These are phyloP conservation scores for Octopus bimaculoides DNA, from an alignment of 1,140 invertebrate species.

Conservation along the genomic window DNA sequence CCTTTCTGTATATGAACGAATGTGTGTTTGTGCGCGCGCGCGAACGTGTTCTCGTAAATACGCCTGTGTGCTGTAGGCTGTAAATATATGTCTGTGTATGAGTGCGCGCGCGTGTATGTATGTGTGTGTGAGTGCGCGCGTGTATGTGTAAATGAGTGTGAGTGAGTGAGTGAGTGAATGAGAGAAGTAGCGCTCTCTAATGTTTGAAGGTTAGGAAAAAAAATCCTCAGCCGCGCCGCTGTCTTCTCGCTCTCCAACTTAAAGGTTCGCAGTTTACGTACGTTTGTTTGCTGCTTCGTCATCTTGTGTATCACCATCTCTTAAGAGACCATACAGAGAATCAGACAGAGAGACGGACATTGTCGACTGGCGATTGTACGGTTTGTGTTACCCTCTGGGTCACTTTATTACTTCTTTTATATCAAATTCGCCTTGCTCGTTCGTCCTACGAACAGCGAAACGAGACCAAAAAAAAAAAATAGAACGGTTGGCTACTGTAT, in stretches of 20 bases:
- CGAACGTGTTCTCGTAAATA: too few species aligned
- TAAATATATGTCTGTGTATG: too few species aligned
- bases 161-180: too few species aligned
- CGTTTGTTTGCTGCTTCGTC: background rate
- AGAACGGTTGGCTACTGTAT: background rate
- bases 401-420: background rate
- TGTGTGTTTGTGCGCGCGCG: too few species aligned
- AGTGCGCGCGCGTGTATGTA: too few species aligned
- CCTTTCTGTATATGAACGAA: too few species aligned
- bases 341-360: too few species aligned
- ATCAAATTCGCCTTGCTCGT: background rate
- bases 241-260: background rate
- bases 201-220: conserved; percentile 3
- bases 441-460: background rate
- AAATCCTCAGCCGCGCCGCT: background rate
- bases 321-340: too few species aligned
- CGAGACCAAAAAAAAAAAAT: background rate
- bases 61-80: too few species aligned
- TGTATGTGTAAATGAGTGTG: too few species aligned
- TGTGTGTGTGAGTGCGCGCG: too few species aligned
- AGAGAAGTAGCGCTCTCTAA: background rate
- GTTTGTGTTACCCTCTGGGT: background rate
- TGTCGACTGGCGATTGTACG: background rate
- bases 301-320: too few species aligned
- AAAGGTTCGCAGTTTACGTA: background rate